A percentile compares a stretch with the other conserved stretches of the same genome.
phyloP scores from a whole-genome alignment of 1,140 invertebrate genomes.

The Elysia chlorotica region DNA sequence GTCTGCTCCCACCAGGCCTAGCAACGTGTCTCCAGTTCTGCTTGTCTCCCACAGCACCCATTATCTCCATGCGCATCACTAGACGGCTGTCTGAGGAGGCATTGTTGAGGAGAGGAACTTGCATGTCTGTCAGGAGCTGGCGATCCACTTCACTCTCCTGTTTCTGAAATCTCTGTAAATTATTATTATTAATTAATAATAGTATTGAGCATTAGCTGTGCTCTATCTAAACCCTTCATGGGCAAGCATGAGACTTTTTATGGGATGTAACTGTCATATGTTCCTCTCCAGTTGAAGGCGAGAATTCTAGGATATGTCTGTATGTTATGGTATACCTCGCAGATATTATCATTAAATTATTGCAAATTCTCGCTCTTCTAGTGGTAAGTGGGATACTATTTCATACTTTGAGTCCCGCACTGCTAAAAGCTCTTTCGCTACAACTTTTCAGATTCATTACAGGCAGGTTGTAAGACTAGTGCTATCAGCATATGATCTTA shows the following conservation, averaged over 20 bases:
- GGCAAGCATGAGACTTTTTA: no score
- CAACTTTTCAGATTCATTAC: no score
- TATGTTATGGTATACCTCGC: background rate
- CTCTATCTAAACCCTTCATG: no score
- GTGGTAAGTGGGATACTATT: no score
- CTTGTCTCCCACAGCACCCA: conserved; percentile 1
- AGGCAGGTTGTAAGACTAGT: no score
- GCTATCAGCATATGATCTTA: no score
- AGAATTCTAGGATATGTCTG: background rate
- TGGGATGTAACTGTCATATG: no score
- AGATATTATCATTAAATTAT: background rate
- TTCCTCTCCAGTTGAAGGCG: no score
- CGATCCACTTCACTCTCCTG: conserved; percentile 16
- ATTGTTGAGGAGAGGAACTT: conserved; percentile 9
- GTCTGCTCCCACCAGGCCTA: conserved; percentile 5
- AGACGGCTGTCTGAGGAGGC: conserved; percentile 13
- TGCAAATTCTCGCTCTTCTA: background rate
- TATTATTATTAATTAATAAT: no score
- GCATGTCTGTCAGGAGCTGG: conserved; percentile 20
- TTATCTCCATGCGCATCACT: conserved; percentile 16
- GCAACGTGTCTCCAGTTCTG: conserved; percentile 6
- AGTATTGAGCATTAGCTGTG: no score
- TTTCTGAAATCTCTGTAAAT: conserved; percentile 13
- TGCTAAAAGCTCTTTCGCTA: no score
- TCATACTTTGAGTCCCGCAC: no score